Conservation (phyloP, 2,797 vertebrate genomes). For the Mionectes olivaceus region DNA sequence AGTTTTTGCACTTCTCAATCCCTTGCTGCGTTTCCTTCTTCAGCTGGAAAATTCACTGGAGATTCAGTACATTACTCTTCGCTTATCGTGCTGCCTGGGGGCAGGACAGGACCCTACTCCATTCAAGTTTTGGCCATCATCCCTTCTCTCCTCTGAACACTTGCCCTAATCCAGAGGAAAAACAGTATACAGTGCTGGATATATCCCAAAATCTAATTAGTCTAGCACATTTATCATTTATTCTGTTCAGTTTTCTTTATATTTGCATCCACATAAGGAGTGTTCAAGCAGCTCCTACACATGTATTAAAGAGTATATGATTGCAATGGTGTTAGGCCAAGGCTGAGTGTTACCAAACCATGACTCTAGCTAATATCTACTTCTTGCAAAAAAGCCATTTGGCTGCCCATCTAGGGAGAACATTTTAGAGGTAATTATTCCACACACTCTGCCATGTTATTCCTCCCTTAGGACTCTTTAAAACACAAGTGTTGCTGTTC, state of each 20-base stretch:
- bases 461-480: background rate
- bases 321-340: background rate
- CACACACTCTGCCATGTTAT: background rate
- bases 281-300: background rate
- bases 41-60: background rate
- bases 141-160: background rate
- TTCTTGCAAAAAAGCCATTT: background rate
- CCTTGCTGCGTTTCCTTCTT: background rate
- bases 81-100: fast-evolving
- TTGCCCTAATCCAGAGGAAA: background rate
- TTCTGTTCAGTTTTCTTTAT: background rate
- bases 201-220: background rate
- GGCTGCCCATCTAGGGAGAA: background rate
- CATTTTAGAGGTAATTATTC: background rate
- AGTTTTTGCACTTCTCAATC: background rate
- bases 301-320: background rate
- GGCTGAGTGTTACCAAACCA: background rate
- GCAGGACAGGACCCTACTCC: background rate
- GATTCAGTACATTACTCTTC: background rate
- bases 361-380: background rate
- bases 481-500: background rate
- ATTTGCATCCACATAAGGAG: background rate
- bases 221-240: background rate
- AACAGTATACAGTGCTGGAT: background rate
- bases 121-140: background rate